Base-by-base conservation (phyloP, 2,797 vertebrate genomes). In the Pogonophryne albipinna region DNA sequence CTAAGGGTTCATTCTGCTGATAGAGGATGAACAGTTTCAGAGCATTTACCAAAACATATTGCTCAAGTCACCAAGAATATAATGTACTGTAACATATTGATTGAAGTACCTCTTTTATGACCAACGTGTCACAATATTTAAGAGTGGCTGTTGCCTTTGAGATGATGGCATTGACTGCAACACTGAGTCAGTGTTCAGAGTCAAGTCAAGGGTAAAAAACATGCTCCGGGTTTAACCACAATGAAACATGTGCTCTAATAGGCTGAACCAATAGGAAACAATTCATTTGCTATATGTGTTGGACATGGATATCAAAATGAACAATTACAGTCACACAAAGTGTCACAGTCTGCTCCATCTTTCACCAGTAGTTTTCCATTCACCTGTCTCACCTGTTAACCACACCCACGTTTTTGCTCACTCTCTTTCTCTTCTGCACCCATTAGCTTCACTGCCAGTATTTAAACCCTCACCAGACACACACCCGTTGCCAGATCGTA, bases 191-290 rank as follows among this genome's bases (percentile, higher is more conserved):
- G 34, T n/a, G 42, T 46, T 76, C 38, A 57, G 50, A 75, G 66
- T 79, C 64, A 56, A 69, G 23, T 44, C 55, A 76, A 67, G 79
- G 71, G 19, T 62, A 72, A 69, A 9, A 47, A 56, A 44, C 68
- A 77, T 6, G 13, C 4, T n/a, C 12, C 38, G 4, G 41, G 27
- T 44, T 69, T 61, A 64, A 72, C 59, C 15, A 53, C 68, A 57
- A 6, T 62, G 31, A 53, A 63, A 73, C 69, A 59, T 58, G 4
- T n/a, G 44, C 12, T 46, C 3, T 3, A 34, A 4, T 8, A 44
- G 42, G 51, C 6, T 20, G 2, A 44, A 58, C 17, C 45, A 7
- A 50, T 15, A 17, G 16, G 47, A n/a, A 47, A 38, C 15, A 38
- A 59, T 41, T 15, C 34, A 1, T 52, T n/a, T 52, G 17, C 42